Evolutionary conservation across 2,113 vertebrate species (phyloP).

Genomic region (Mirounga angustirostris): DNA sequence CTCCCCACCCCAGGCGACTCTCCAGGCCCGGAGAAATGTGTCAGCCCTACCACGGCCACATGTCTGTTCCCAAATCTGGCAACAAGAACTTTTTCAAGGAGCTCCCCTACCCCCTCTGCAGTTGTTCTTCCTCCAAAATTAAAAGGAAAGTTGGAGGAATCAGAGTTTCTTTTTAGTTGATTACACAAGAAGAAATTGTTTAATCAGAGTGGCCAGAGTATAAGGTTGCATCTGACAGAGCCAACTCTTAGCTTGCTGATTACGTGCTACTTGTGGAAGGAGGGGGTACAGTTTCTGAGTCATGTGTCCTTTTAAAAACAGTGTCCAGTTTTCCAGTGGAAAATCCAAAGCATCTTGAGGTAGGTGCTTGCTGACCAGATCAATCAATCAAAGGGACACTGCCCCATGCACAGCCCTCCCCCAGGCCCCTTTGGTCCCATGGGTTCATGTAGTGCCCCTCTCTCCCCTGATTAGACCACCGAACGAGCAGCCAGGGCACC

Average conservation of each 20-base stretch:
- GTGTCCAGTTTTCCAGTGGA: neutral
- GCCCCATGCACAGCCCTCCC: neutral
- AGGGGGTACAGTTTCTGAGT: neutral
- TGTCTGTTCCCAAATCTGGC: neutral
- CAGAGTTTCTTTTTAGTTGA: neutral
- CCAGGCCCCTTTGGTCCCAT: rapidly evolving
- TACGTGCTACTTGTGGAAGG: conserved; percentile 12
- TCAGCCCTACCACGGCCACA: neutral
- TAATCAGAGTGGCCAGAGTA: neutral
- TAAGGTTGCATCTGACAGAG: neutral
- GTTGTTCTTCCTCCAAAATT: neutral
- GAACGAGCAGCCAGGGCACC: neutral
- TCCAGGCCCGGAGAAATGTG: neutral
- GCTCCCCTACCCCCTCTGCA: neutral
- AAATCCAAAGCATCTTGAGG: neutral
- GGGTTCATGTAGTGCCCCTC: neutral
- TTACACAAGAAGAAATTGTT: neutral
- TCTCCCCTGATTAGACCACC: neutral
- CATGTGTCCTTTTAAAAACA: conserved; percentile 26
- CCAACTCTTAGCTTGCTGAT: neutral
- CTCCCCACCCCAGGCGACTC: neutral
- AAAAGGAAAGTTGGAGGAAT: neutral
- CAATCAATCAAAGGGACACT: neutral
- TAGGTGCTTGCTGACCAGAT: neutral
- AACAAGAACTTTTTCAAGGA: neutral